Conservation (phyloP, 2,888 invertebrate species). For the Scaptomyza flava region DNA sequence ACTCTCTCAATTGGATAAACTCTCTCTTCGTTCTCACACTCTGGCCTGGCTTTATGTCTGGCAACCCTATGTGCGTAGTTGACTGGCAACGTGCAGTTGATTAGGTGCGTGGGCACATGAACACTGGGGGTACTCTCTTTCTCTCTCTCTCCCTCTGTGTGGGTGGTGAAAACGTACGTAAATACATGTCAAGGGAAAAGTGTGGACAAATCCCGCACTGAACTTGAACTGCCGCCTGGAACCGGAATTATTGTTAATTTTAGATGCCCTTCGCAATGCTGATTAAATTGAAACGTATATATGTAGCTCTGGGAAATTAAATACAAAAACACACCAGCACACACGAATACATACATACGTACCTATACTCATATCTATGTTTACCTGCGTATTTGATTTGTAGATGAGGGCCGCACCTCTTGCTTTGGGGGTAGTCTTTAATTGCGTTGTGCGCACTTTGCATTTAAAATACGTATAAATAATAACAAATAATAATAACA, state of each 20-base stretch:
- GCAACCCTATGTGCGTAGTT: conserved; percentile 43
- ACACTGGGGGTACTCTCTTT: conserved; percentile 9
- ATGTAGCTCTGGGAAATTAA: conserved; percentile 40
- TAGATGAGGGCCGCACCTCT: conserved; percentile 42
- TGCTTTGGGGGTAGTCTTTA: conserved; percentile 31
- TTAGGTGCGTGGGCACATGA: conserved; percentile 63
- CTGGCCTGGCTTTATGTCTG: conserved; percentile 9
- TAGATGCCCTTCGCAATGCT: conserved; percentile 55
- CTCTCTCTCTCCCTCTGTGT: conserved; percentile 3
- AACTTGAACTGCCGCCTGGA: conserved; percentile 65
- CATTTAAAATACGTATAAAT: conserved; percentile 21
- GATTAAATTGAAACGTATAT: conserved; percentile 60
- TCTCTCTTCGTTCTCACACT: conserved; percentile 17
- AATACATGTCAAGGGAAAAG: conserved; percentile 70
- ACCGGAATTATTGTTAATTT: conserved; percentile 64
- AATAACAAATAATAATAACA: conserved; percentile 10
- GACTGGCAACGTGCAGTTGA: conserved; percentile 59
- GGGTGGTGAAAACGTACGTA: conserved; percentile 30
- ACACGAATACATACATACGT: not conserved
- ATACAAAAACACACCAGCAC: conserved; percentile 1
- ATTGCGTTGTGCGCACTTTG: conserved; percentile 49
- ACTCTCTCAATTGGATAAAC: conserved; percentile 18
- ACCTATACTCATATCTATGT: conserved; percentile 4
- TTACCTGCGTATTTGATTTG: conserved; percentile 1
- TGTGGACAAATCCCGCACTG: conserved; percentile 45